Evolutionary conservation across 2,113 vertebrate genomes (phyloP), one percentile per base, ranked within the genome.

Genomic region (Heterotis niloticus): DNA sequence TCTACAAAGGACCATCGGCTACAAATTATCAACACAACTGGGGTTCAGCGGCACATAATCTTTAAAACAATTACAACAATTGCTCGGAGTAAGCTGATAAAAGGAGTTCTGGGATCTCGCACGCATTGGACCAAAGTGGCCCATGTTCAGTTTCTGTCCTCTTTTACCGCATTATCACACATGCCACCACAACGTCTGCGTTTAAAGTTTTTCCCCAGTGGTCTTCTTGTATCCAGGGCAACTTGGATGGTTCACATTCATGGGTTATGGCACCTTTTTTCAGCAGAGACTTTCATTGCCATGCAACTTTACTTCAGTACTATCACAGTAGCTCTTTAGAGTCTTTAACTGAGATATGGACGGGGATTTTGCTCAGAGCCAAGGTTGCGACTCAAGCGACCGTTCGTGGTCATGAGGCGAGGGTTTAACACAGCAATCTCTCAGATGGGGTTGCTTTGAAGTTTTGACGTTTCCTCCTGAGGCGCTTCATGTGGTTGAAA

Each of bases 211-310:
- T 54, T 73, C 24, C 71, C 56, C 26, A 74, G n/a, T 7, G 34
- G 34, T 7, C 34, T 7, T 44, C 71, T 74, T 16, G 71, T 74
- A 74, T 74, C 71, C 71, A 74, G 71, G 54, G 71, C 71, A 74
- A 74, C 71, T 10, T 54, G 57, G 71, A 59, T 57, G 54, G 51
- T 26, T 74, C 57, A 57, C 57, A 59, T 74, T 59, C 10, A 23
- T 17, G n/a, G 14, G 71, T 13, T 23, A 26, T 16, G 26, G 51
- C 26, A 74, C 24, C 52, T 57, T 26, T 57, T 74, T 51, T 26
- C 13, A 74, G n/a, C 71, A 74, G 54, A 74, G 71, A 23, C 28
- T 16, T 56, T 74, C 26, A 52, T 57, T 51, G 57, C 57, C 4
- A 17, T 28, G 59, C 11, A 3, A 7, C 34, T 44, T 7, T 44